Percentiles rank a stretch among this genome's conserved stretches.
phyloP scores from a whole-genome alignment of 2,797 vertebrate genomes.

The Varecia variegata region DNA sequence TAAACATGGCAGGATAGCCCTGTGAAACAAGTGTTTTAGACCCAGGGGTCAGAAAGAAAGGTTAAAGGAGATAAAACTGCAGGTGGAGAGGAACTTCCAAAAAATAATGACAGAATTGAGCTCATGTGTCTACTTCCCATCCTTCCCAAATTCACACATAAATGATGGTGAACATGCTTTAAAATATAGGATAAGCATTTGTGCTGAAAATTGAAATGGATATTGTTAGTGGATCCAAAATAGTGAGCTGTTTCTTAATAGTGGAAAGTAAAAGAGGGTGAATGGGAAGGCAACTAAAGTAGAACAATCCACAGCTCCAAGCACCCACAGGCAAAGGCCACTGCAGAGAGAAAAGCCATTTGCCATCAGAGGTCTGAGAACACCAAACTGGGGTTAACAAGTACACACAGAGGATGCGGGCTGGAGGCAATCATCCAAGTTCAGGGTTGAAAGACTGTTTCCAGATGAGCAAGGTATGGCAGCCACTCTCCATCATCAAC shows the following conservation, averaged over 20 bases:
- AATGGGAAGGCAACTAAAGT: background rate
- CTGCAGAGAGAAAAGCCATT: background rate
- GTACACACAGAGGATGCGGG: background rate
- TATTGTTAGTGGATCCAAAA: background rate
- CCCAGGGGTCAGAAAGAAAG: background rate
- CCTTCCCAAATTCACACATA: background rate
- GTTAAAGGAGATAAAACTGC: background rate
- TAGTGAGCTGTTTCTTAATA: background rate
- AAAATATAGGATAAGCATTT: background rate
- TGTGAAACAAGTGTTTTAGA: background rate
- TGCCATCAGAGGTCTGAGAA: background rate
- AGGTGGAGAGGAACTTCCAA: background rate
- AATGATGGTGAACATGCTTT: background rate
- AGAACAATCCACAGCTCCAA: background rate
- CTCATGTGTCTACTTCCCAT: background rate
- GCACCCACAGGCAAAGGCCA: background rate
- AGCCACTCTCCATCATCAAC: background rate
- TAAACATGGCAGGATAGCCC: background rate
- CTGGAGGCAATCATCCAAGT: background rate
- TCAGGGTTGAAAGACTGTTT: background rate
- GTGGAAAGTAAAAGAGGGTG: background rate
- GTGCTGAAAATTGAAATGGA: background rate
- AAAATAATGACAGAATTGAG: background rate
- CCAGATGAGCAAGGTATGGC: background rate
- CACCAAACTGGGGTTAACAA: background rate